Conservation (phyloP, 2,797 vertebrate genomes). For the Mus spretus region DNA sequence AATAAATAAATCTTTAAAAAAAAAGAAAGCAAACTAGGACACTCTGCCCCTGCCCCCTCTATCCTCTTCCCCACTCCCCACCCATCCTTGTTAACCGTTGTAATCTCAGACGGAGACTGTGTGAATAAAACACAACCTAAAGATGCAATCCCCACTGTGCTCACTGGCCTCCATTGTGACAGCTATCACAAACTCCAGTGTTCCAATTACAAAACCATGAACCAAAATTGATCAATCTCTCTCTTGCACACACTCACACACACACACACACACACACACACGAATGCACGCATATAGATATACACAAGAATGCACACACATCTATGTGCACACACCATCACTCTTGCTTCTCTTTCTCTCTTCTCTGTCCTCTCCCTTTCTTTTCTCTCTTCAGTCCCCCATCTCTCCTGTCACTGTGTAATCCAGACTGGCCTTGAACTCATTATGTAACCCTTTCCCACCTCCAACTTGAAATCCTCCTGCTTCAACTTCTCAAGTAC, state of each 20-base stretch:
- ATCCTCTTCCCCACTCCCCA: background rate
- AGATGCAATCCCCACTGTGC: background rate
- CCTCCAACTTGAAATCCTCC: background rate
- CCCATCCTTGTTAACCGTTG: background rate
- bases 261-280: background rate
- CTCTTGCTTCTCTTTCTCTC: background rate
- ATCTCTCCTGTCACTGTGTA: background rate
- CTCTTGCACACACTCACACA: background rate
- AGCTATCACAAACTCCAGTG: background rate
- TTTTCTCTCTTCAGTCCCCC: background rate
- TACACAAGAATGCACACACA: background rate
- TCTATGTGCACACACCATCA: background rate
- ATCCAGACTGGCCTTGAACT: background rate
- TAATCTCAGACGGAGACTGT: background rate
- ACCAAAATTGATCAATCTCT: background rate
- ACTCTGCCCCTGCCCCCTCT: background rate
- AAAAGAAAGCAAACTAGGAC: background rate
- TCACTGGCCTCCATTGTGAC: background rate
- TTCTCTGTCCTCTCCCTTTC: background rate
- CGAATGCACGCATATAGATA: no score
- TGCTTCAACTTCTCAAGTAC: background rate
- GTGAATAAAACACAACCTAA: background rate
- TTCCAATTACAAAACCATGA: background rate
- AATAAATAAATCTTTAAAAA: no score
- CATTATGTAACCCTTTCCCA: background rate